Evolutionary conservation across 2,797 vertebrate genomes (phyloP).

Genomic region (Acanthiza pusilla): DNA sequence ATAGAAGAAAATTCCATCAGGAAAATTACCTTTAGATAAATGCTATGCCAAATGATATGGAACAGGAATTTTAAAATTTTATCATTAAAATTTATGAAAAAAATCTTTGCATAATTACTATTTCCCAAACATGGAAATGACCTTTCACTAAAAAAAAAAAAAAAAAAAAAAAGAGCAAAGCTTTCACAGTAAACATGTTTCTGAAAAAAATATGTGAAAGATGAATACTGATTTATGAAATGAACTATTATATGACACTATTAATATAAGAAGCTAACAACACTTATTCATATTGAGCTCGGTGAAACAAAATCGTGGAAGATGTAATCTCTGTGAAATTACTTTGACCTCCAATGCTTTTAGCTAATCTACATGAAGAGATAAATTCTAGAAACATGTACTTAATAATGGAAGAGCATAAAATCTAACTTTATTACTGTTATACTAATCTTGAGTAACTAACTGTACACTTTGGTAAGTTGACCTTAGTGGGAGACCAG

Average conservation of each 20-base stretch:
- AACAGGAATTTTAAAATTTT: neutral
- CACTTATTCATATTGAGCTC: neutral
- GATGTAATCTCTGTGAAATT: neutral
- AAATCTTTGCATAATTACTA: neutral
- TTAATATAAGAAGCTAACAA: neutral
- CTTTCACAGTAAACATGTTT: no score
- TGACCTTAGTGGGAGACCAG: neutral
- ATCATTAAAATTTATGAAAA: neutral
- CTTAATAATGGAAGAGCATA: neutral
- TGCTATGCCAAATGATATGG: neutral
- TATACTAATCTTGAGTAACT: neutral
- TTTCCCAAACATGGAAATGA: neutral
- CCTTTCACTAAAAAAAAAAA: neutral
- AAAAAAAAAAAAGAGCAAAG: no score
- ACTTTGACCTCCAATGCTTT: neutral
- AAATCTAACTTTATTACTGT: neutral
- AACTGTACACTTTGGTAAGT: neutral
- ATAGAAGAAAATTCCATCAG: neutral
- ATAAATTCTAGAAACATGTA: neutral
- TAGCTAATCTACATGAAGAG: neutral
- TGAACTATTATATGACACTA: neutral
- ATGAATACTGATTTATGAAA: neutral
- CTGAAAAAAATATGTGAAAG: neutral
- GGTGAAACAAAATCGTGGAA: neutral
- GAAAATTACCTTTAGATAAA: neutral